Percentiles rank a stretch among this genome's conserved stretches.
phyloP scores from a whole-genome alignment of 1,140 invertebrate species.

The Lethrus apterus region DNA sequence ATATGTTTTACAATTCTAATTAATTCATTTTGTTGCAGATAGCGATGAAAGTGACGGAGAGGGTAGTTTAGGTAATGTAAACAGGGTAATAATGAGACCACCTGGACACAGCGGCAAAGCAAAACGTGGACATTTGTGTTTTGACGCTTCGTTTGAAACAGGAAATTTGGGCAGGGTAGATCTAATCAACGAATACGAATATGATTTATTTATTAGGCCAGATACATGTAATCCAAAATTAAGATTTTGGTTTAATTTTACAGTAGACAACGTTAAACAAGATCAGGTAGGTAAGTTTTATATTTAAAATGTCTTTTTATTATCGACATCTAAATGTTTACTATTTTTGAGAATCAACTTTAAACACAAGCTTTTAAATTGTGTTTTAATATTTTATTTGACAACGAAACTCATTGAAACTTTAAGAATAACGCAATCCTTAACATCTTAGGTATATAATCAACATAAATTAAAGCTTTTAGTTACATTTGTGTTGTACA shows the following conservation, averaged over 20 bases:
- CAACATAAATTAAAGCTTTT: too few species aligned
- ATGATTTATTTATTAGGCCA: conserved; percentile 92
- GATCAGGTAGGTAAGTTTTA: conserved; percentile 62
- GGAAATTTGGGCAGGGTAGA: conserved; percentile 95
- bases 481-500: too few species aligned
- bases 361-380: background rate
- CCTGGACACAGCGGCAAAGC: conserved; percentile 92
- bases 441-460: too few species aligned
- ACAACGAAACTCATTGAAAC: background rate
- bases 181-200: conserved; percentile 88
- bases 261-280: conserved; percentile 89
- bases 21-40: conserved; percentile 49
- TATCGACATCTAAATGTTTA: background rate
- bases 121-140: conserved; percentile 89
- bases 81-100: conserved; percentile 83
- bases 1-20: conserved; percentile 1
- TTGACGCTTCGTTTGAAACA: conserved; percentile 96
- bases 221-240: conserved; percentile 92
- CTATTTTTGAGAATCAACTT: background rate
- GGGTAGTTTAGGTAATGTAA: conserved; percentile 90
- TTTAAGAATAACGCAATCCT: too few species aligned
- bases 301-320: background rate
- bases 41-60: conserved; percentile 94
- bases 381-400: background rate
- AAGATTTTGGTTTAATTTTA: conserved; percentile 97